A percentile compares a stretch with the other conserved stretches of the same genome.
phyloP scores from a whole-genome alignment of 2,797 vertebrate genomes.

The Mustela erminea region DNA sequence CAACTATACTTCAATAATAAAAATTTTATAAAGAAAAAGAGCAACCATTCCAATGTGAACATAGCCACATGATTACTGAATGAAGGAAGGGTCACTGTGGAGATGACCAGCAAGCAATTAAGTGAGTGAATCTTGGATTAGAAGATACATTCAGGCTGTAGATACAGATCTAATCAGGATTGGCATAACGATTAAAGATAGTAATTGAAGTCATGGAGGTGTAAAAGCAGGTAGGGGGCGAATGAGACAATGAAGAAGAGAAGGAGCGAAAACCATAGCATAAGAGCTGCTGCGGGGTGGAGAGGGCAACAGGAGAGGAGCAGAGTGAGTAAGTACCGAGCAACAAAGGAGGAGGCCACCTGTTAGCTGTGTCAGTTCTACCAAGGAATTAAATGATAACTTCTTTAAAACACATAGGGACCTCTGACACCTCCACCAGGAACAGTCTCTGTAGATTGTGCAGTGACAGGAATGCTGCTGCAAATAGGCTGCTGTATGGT shows the following conservation, averaged over 20 bases:
- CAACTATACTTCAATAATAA: background rate
- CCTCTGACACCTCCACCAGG: background rate
- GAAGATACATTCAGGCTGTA: background rate
- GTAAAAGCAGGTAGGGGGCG: background rate
- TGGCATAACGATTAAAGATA: background rate
- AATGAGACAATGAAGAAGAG: background rate
- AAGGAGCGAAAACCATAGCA: background rate
- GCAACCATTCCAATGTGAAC: background rate
- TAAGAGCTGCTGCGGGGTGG: background rate
- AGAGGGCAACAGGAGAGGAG: background rate
- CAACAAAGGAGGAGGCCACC: background rate
- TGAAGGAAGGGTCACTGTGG: background rate
- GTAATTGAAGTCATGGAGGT: background rate
- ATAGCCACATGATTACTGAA: background rate
- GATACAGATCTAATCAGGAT: background rate
- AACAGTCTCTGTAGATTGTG: background rate
- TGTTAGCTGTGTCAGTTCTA: background rate
- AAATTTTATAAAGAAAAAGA: background rate
- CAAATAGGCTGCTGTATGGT: background rate
- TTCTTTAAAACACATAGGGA: background rate
- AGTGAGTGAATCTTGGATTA: background rate
- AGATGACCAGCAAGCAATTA: background rate
- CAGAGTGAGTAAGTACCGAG: background rate
- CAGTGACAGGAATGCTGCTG: background rate
- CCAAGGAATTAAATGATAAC: background rate